phyloP scores from a whole-genome alignment of 2,797 vertebrate genomes.

The Tamandua tetradactyla region DNA sequence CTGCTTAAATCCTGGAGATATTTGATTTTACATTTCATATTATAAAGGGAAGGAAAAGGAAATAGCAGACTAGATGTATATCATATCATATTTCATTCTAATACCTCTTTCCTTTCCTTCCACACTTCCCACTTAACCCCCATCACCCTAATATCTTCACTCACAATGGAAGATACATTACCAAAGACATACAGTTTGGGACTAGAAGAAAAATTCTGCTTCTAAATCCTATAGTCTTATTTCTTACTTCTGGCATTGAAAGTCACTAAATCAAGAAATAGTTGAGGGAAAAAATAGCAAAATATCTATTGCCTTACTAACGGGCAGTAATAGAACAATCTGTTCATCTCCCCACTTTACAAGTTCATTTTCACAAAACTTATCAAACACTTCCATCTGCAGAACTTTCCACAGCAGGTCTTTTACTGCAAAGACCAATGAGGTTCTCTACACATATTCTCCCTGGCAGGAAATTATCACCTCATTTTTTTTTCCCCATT shows the following conservation, averaged over 20 bases:
- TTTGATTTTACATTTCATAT: not conserved
- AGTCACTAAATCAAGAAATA: conserved; percentile 36
- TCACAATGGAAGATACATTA: not conserved
- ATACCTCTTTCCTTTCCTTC: not conserved
- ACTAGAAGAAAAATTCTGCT: not conserved
- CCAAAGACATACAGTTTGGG: not conserved
- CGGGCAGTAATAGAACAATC: conserved; percentile 45
- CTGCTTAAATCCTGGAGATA: not conserved
- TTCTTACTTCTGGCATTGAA: not conserved
- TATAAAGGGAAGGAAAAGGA: not conserved
- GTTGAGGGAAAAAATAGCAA: conserved; percentile 35
- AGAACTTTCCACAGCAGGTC: not conserved
- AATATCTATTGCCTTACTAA: not conserved
- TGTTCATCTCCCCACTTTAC: not conserved
- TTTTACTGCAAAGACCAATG: conserved; percentile 40
- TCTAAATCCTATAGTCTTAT: not conserved
- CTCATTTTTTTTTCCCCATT: conserved; percentile 44
- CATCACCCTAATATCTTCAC: not conserved
- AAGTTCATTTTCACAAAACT: conserved; percentile 8
- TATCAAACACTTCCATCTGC: conserved; percentile 34
- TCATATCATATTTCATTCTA: not conserved
- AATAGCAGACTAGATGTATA: not conserved
- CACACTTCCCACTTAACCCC: not conserved
- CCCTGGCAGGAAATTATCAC: conserved; percentile 53
- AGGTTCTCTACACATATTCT: conserved; percentile 40